Percentiles rank a stretch among this genome's conserved stretches.
Conservation (phyloP, 2,888 invertebrate species). For the Coelopa pilipes region DNA sequence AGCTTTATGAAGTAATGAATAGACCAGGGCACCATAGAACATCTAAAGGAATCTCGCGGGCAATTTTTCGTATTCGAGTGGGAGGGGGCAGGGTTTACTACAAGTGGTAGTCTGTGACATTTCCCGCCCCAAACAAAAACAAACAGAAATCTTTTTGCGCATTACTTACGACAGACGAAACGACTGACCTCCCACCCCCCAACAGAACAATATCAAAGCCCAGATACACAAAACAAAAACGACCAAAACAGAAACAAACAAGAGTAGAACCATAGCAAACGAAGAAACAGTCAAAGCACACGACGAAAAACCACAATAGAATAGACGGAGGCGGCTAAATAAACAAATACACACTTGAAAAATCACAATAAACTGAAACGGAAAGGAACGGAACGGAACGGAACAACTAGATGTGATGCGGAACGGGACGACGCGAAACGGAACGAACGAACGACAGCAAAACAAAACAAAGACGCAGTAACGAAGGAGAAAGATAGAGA, state of each 20-base stretch:
- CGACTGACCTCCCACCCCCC: neutral
- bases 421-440: too few species aligned
- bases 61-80: too few species aligned
- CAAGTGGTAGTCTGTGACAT: too few species aligned
- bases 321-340: slow-evolving; percentile 28
- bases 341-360: slow-evolving; percentile 38
- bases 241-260: slow-evolving; percentile 24
- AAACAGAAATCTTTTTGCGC: slow-evolving; percentile 12
- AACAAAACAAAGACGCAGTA: too few species aligned
- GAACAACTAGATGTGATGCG: too few species aligned
- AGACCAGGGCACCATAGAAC: too few species aligned
- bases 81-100: too few species aligned
- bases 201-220: neutral
- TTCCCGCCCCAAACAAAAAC: neutral
- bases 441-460: slow-evolving; percentile 43
- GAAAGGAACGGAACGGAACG: too few species aligned
- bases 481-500: slow-evolving; percentile 46
- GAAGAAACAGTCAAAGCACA: slow-evolving; percentile 19
- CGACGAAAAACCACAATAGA: slow-evolving; percentile 26
- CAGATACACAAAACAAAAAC: slow-evolving; percentile 20
- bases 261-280: slow-evolving; percentile 10
- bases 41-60: too few species aligned
- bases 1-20: too few species aligned
- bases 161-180: slow-evolving; percentile 10
- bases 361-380: slow-evolving; percentile 37